Percentiles rank a stretch among this genome's conserved stretches.
Evolutionary conservation across 2,113 vertebrate species (phyloP).

Genomic region (Collichthys lucidus): DNA sequence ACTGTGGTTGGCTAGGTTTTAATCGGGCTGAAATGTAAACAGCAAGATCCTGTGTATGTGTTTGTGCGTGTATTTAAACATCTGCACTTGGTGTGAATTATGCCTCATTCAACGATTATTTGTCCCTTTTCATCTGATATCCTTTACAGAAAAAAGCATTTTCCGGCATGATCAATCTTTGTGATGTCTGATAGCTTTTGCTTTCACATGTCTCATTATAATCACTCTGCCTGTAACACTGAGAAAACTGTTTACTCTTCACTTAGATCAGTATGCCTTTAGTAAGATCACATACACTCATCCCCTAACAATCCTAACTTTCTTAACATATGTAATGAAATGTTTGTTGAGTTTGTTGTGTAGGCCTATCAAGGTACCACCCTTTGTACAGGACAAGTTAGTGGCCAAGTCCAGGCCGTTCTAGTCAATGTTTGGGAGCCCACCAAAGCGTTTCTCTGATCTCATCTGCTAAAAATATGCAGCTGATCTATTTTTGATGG

Average conservation of each 20-base stretch:
- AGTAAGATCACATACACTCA: too few species aligned
- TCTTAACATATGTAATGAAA: constrained; percentile 18
- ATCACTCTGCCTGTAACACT: constrained; percentile 11
- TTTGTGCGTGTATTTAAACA: neutral
- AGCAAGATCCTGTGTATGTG: neutral
- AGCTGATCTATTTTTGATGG: too few species aligned
- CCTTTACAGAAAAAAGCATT: constrained; percentile 24
- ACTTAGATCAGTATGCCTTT: neutral
- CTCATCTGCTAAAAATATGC: too few species aligned
- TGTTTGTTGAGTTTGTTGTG: neutral
- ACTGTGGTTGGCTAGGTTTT: constrained; percentile 10
- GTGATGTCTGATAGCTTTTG: constrained; percentile 26
- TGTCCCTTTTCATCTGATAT: constrained; percentile 23
- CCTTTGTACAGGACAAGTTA: neutral
- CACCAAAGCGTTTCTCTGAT: too few species aligned
- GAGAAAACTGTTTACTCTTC: constrained; percentile 11
- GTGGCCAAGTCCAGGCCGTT: too few species aligned
- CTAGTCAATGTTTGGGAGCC: too few species aligned
- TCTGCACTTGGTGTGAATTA: constrained; percentile 13
- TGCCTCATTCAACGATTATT: constrained; percentile 42
- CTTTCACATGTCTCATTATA: constrained; percentile 38
- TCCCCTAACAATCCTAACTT: neutral
- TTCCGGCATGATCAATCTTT: constrained; percentile 48
- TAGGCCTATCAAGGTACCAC: neutral
- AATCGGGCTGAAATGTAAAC: constrained; percentile 7